Percentiles rank a stretch among this genome's conserved stretches.
phyloP scores from a whole-genome alignment of 2,888 invertebrate species.

The Ditylenchus weischeri region DNA sequence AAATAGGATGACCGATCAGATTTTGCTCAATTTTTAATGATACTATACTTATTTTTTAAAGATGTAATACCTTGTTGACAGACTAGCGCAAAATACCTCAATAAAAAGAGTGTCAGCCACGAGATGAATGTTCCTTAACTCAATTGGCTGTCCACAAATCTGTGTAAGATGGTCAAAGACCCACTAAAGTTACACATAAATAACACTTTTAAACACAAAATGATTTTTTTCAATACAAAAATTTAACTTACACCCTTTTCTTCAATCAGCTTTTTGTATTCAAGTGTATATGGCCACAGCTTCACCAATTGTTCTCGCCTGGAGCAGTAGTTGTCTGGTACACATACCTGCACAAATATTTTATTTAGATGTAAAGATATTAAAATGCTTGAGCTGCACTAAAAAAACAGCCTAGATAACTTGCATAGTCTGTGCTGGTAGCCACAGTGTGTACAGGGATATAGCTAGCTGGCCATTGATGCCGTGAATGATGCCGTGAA shows the following conservation, averaged over 20 bases:
- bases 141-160: constrained; percentile 41
- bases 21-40: background rate
- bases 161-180: constrained; percentile 33
- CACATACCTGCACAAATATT: background rate
- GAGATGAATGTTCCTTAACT: constrained; percentile 39
- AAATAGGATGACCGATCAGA: no score
- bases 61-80: no score
- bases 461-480: constrained; percentile 34
- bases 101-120: constrained; percentile 49
- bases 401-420: constrained; percentile 8
- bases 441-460: constrained; percentile 49
- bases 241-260: constrained; percentile 33
- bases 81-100: constrained; percentile 36
- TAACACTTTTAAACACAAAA: no score
- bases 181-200: constrained; percentile 14
- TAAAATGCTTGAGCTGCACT: no score
- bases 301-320: constrained; percentile 4
- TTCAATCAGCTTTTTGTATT: constrained; percentile 35
- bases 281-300: constrained; percentile 31
- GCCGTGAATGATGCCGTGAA: no score
- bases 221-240: background rate
- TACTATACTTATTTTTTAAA: background rate
- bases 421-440: constrained; percentile 39
- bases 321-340: background rate
- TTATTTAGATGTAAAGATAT: no score